Evolutionary conservation across 2,888 invertebrate species (phyloP), one percentile per base, ranked within the genome.

Genomic region (Napeogenes inachia): DNA sequence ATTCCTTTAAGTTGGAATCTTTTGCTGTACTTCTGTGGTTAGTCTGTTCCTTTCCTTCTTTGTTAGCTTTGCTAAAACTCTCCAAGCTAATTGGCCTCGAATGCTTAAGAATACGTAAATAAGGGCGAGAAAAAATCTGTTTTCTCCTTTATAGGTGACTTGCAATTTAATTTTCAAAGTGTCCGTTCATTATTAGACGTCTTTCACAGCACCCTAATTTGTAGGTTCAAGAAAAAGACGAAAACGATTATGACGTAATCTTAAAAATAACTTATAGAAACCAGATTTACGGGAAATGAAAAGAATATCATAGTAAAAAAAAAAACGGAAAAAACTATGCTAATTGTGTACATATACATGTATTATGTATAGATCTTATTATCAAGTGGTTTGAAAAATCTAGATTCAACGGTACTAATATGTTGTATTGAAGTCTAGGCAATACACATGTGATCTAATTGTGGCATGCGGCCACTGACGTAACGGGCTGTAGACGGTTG

Each of bases 371-470:
- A 21, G 21, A 21, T 21, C 21, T 21, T 21, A 21, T 21, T 21
- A 21, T 21, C 21, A 21, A 21, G 21, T 21, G 1, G 21, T 21
- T 21, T 21, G 1, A 21, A 21, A n/a, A 21, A 21, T 21, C 21
- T 21, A 21, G 21, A 21, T 21, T 21, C 21, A 21, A 21, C 1
- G 21, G 21, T 21, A 21, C 21, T 21, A 21, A 21, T 21, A 21
- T 21, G 21, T 21, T 70, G 77, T 75, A 82, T 80, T 81, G 79
- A 78, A 78, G 82, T 82, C 84, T 84, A 76, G 82, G 81, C 77
- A 82, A 78, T 79, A 79, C 81, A 84, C 78, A 79, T 83, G 82
- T 86, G 87, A 84, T 88, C 87, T 89, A 88, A 89, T 88, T 87
- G 88, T 81, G 86, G 86, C 82, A 75, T 81, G 81, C 80, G 77